Evolutionary conservation across 2,797 vertebrate genomes (phyloP), one percentile per base, ranked within the genome.

Genomic region (Sebastes goodei): DNA sequence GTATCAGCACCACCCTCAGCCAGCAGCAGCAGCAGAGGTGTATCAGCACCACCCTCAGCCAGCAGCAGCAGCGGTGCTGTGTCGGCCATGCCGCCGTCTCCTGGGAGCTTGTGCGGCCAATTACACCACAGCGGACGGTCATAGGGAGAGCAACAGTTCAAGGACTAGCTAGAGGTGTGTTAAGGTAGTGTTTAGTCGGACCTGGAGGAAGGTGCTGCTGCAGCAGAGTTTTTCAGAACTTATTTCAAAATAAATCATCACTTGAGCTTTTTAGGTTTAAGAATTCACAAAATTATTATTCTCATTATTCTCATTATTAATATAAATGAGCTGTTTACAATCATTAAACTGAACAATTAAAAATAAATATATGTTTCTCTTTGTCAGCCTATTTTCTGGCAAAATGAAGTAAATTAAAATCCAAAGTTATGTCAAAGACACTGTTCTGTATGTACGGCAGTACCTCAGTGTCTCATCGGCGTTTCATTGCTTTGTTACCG

Each of bases 61-160:
- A 32, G 32, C 57, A 21, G 49, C 79, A 71, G 79, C 68, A 66
- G 80, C 85, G 78, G 75, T 60, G 77, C 81, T 67, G 62, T 27
- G 67, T 78, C 23, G 62, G 66, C 70, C 73, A 60, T 9, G 68
- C 74, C 12, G 11, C 59, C 20, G 46, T 66, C 82, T 80, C 65
- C 1, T 17, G 82, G 76, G 84, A 83, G 63, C 35, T 57, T 64
- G 78, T 76, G 61, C 5, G 70, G 85, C 80, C 91, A 86, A 84
- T 90, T 89, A 89, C 56, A 49, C 59, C 3, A 29, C 20, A 33
- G 55, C n/a, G 71, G 79, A 74, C 42, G 25, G 84, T 86, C 88
- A 88, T 56, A 25, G 10, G 66, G 70, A 78, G 85, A 75, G 74
- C 87, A 85, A n/a, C 53, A 32, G 76, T 71, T 88, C 82, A 89